phyloP scores from a whole-genome alignment of 2,888 invertebrate genomes.

The Augiades crinisus region DNA sequence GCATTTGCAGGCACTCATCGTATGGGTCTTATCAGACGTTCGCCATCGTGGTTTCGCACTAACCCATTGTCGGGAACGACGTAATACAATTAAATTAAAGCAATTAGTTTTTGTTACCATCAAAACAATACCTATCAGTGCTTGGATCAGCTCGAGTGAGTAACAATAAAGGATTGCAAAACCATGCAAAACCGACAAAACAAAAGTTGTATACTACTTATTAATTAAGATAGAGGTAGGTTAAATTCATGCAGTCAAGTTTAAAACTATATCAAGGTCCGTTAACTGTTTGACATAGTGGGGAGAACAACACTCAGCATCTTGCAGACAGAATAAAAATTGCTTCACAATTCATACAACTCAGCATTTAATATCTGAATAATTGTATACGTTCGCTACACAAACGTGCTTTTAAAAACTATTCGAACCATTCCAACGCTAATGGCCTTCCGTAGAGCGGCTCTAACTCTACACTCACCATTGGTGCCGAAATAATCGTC shows the following conservation, averaged over 20 bases:
- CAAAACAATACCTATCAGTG: constrained; percentile 50
- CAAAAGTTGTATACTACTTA: constrained; percentile 20
- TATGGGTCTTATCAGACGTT: constrained; percentile 13
- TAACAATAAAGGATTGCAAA: constrained; percentile 34
- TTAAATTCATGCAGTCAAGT: constrained; percentile 21
- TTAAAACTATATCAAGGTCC: constrained; percentile 26
- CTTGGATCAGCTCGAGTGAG: constrained; percentile 31
- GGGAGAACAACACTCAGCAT: constrained; percentile 23
- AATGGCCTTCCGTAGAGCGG: constrained; percentile 34
- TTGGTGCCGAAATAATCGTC: constrained; percentile 85
- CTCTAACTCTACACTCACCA: constrained; percentile 69
- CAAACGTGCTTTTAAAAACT: constrained; percentile 42
- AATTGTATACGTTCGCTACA: constrained; percentile 33
- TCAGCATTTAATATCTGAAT: constrained; percentile 29
- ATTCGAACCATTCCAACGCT: constrained; percentile 39
- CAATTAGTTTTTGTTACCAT: constrained; percentile 48
- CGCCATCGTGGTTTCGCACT: constrained; percentile 1
- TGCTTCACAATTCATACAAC: constrained; percentile 42
- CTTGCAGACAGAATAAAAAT: constrained; percentile 43
- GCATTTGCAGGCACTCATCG: not conserved
- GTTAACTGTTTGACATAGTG: constrained; percentile 24
- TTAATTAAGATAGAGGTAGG: constrained; percentile 14
- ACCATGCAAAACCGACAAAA: constrained; percentile 35
- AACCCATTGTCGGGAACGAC: constrained; percentile 11
- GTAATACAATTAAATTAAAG: constrained; percentile 18